phyloP scores from a whole-genome alignment of 2,888 invertebrate genomes.

The Heliothis peltigera region DNA sequence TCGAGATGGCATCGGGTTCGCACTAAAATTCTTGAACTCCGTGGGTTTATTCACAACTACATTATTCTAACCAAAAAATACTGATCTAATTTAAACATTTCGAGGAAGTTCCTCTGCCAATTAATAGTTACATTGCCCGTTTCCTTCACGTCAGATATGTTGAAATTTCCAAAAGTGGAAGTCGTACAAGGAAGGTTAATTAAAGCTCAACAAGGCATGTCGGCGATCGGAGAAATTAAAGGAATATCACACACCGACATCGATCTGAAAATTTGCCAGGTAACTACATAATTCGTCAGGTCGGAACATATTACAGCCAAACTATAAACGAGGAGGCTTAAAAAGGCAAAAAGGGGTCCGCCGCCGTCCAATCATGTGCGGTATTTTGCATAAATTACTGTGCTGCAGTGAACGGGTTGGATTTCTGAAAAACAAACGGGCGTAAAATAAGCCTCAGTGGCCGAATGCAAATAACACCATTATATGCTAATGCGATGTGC shows the following conservation, averaged over 20 bases:
- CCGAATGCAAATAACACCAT: constrained; percentile 87
- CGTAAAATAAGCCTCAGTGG: constrained; percentile 81
- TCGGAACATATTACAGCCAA: constrained; percentile 67
- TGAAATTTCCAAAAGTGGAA: constrained; percentile 21
- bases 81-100: constrained; percentile 14
- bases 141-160: constrained; percentile 11
- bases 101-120: constrained; percentile 15
- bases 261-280: constrained; percentile 49
- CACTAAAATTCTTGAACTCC: constrained; percentile 65
- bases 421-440: constrained; percentile 85
- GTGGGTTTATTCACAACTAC: constrained; percentile 38
- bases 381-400: constrained; percentile 87
- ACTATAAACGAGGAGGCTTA: constrained; percentile 72
- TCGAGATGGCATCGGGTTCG: constrained; percentile 73
- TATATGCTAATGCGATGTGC: constrained; percentile 87
- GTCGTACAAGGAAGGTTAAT: constrained; percentile 41
- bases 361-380: constrained; percentile 81
- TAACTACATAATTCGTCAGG: constrained; percentile 65
- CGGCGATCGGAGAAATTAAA: constrained; percentile 28
- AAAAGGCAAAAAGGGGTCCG: constrained; percentile 70
- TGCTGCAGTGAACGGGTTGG: constrained; percentile 78
- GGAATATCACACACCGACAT: constrained; percentile 33
- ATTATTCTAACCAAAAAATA: constrained; percentile 27
- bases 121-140: constrained; percentile 25
- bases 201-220: constrained; percentile 20